Percentiles rank a stretch among this genome's conserved stretches.
Conservation (phyloP, 2,113 vertebrate genomes). For the Daboia siamensis region DNA sequence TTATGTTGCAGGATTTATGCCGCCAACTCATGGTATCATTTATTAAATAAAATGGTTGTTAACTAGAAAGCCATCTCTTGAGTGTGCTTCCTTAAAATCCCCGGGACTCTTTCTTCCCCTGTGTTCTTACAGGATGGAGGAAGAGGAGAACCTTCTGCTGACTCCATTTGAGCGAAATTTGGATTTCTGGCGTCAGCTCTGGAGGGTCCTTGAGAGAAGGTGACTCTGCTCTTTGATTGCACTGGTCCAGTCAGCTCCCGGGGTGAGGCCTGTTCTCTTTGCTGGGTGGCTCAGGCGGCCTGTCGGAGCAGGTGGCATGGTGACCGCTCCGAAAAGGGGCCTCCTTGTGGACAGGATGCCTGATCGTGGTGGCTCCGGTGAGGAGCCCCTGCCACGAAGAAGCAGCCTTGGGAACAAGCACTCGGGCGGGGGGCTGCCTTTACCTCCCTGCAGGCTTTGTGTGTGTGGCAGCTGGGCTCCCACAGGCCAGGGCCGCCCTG, state of each 20-base stretch:
- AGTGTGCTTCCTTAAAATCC: neutral
- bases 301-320: neutral
- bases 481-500: neutral
- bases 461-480: neutral
- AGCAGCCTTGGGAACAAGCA: neutral
- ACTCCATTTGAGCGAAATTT: slow-evolving; percentile 96
- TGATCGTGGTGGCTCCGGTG: fast-evolving
- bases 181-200: slow-evolving; percentile 97
- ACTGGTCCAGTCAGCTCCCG: neutral
- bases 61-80: neutral
- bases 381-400: neutral
- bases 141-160: slow-evolving; percentile 89
- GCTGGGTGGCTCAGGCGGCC: neutral
- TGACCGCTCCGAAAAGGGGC: neutral
- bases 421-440: neutral
- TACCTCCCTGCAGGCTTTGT: neutral
- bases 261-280: neutral
- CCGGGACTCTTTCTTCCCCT: fast-evolving
- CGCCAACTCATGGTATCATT: neutral
- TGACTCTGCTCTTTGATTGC: slow-evolving; percentile 41
- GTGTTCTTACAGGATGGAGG: slow-evolving; percentile 79
- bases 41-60: neutral
- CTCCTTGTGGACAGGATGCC: neutral
- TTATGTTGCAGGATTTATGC: neutral
- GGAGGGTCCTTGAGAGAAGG: slow-evolving; percentile 98